Evolutionary conservation across 2,113 vertebrate genomes (phyloP).

Genomic region (Carettochelys insculpta): DNA sequence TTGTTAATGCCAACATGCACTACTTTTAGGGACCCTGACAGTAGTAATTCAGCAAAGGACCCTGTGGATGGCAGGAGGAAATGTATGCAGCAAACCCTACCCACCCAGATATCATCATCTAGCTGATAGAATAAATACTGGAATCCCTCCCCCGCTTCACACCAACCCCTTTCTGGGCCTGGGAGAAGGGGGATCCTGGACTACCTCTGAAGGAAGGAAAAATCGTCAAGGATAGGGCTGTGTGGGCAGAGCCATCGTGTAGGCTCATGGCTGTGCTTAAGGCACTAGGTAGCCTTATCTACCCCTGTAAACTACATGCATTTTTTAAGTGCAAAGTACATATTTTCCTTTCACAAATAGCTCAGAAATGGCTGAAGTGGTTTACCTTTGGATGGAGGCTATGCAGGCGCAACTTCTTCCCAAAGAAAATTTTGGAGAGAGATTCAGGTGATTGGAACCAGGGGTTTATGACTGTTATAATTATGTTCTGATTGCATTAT

Average conservation of each 20-base stretch:
- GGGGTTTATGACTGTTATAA: slow-evolving; percentile 62
- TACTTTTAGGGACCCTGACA: background rate
- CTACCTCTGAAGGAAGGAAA: background rate
- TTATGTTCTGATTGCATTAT: slow-evolving; percentile 69
- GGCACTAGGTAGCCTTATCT: background rate
- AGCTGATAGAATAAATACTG: background rate
- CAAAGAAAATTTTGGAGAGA: slow-evolving; percentile 62
- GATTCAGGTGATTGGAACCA: slow-evolving; percentile 58
- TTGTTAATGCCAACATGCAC: background rate
- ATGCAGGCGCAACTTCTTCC: slow-evolving; percentile 58
- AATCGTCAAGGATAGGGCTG: background rate
- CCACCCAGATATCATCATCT: background rate
- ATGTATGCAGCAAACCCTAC: background rate
- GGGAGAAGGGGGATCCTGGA: background rate
- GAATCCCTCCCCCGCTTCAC: background rate
- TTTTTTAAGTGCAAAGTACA: too few relatives aligned
- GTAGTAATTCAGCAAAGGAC: background rate
- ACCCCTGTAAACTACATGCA: background rate
- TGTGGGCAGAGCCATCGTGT: background rate
- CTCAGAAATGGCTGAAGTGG: background rate
- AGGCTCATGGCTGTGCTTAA: background rate
- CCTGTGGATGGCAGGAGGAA: background rate
- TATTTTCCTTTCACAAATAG: slow-evolving; percentile 28
- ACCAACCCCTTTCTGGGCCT: background rate
- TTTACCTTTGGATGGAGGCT: background rate